Evolutionary conservation across 1,140 invertebrate genomes (phyloP).

Genomic region (Tetraneura akinire): DNA sequence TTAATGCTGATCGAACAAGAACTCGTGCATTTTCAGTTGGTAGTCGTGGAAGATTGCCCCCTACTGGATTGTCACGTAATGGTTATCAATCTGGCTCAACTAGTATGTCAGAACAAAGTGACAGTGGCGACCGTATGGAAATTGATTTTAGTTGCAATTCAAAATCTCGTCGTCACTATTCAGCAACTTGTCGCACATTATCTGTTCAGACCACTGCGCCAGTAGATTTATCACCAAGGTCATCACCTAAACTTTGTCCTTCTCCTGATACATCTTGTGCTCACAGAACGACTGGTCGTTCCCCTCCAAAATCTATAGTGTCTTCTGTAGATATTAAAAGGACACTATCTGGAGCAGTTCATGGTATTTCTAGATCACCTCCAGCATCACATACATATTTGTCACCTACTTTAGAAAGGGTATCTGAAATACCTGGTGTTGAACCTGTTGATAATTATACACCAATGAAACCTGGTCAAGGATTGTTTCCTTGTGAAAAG

Average conservation of each 20-base stretch:
- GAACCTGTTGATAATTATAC: slow-evolving; percentile 29
- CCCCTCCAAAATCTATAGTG: slow-evolving; percentile 38
- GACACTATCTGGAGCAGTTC: slow-evolving; percentile 38
- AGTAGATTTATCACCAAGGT: slow-evolving; percentile 54
- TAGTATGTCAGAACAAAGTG: slow-evolving; percentile 67
- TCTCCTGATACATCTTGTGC: slow-evolving; percentile 23
- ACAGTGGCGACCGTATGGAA: slow-evolving; percentile 78
- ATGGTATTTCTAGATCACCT: slow-evolving; percentile 46
- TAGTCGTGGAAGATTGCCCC: slow-evolving; percentile 43
- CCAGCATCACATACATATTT: slow-evolving; percentile 36
- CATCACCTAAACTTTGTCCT: slow-evolving; percentile 54
- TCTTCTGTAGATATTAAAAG: slow-evolving; percentile 43
- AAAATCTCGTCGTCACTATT: slow-evolving; percentile 32
- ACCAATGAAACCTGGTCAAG: slow-evolving; percentile 29
- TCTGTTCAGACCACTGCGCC: slow-evolving; percentile 52
- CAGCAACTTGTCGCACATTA: slow-evolving; percentile 37
- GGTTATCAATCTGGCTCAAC: slow-evolving; percentile 59
- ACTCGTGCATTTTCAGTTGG: slow-evolving; percentile 73
- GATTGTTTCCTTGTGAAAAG: slow-evolving; percentile 21
- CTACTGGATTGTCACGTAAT: slow-evolving; percentile 35
- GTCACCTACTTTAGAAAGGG: slow-evolving; percentile 43
- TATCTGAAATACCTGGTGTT: slow-evolving; percentile 31
- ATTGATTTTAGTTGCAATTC: slow-evolving; percentile 68
- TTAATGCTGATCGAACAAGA: slow-evolving; percentile 59
- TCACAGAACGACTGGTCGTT: slow-evolving; percentile 28